These are phyloP conservation scores for Apamea sordens DNA, from an alignment of 2,888 invertebrate genomes.

Conservation along the genomic window DNA sequence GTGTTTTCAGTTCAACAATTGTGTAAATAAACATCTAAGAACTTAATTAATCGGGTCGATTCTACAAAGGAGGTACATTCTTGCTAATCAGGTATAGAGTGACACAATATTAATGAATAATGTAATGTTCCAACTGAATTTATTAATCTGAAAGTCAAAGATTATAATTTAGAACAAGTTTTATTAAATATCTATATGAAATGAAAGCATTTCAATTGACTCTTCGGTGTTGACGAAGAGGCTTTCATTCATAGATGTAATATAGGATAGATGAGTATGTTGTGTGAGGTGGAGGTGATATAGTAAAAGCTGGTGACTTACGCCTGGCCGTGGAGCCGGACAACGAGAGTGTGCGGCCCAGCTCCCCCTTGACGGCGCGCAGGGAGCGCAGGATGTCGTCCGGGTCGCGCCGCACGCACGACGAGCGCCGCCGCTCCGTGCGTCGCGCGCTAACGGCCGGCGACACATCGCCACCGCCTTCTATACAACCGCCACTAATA, in stretches of 20 bases:
- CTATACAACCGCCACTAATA: slow-evolving; percentile 71
- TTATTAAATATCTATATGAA: slow-evolving; percentile 9
- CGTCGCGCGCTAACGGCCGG: slow-evolving; percentile 80
- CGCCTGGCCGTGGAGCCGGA: slow-evolving; percentile 93
- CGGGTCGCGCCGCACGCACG: slow-evolving; percentile 95
- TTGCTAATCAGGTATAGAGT: slow-evolving; percentile 38
- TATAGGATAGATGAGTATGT: slow-evolving; percentile 27
- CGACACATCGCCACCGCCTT: slow-evolving; percentile 76
- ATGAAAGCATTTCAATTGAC: slow-evolving; percentile 14
- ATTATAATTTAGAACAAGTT: slow-evolving; percentile 21
- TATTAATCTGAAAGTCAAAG: slow-evolving; percentile 44
- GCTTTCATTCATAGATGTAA: slow-evolving; percentile 21
- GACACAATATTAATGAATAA: slow-evolving; percentile 42
- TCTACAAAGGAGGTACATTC: slow-evolving; percentile 48
- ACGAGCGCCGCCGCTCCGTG: slow-evolving; percentile 94
- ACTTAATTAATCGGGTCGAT: slow-evolving; percentile 46
- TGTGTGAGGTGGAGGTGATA: slow-evolving; percentile 26
- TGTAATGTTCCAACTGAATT: slow-evolving; percentile 41
- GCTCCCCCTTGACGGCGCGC: slow-evolving; percentile 95
- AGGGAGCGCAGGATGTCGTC: slow-evolving; percentile 95
- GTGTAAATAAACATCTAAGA: slow-evolving; percentile 63
- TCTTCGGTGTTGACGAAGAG: slow-evolving; percentile 19
- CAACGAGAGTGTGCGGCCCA: slow-evolving; percentile 95
- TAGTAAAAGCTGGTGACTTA: slow-evolving; percentile 86
- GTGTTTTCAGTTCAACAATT: slow-evolving; percentile 61